phyloP scores from a whole-genome alignment of 1,140 invertebrate species.

The Drosophila bocqueti region DNA sequence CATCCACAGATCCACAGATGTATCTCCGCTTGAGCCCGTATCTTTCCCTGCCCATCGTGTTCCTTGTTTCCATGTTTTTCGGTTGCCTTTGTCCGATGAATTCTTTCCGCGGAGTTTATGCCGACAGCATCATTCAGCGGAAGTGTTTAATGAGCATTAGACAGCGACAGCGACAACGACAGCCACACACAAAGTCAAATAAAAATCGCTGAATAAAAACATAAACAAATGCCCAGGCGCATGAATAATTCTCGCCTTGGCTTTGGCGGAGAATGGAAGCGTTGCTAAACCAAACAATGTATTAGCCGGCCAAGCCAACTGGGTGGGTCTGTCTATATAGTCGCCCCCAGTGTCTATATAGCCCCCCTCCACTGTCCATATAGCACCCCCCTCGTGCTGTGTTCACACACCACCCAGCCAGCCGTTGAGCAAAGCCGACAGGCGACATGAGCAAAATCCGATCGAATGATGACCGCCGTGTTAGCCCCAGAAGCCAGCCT shows the following conservation, averaged over 20 bases:
- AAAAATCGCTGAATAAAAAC: constrained; percentile 26
- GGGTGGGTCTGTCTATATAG: background rate
- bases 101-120: constrained; percentile 4
- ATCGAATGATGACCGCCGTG: constrained; percentile 41
- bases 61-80: constrained; percentile 27
- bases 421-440: constrained; percentile 74
- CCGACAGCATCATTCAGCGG: constrained; percentile 51
- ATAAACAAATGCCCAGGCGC: constrained; percentile 17
- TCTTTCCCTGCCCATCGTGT: constrained; percentile 7
- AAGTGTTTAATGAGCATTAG: constrained; percentile 76
- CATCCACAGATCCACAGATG: background rate
- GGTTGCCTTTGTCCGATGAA: constrained; percentile 21
- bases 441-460: constrained; percentile 74
- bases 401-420: constrained; percentile 44
- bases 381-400: background rate
- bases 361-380: background rate
- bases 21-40: background rate
- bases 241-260: background rate
- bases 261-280: constrained; percentile 27
- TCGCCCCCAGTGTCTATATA: too few relatives aligned
- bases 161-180: constrained; percentile 37
- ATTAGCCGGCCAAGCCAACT: constrained; percentile 61
- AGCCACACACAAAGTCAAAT: constrained; percentile 32
- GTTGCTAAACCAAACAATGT: constrained; percentile 63
- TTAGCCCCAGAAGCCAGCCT: constrained; percentile 10